phyloP scores from a whole-genome alignment of 2,113 vertebrate genomes.

The Gracilinanus agilis region DNA sequence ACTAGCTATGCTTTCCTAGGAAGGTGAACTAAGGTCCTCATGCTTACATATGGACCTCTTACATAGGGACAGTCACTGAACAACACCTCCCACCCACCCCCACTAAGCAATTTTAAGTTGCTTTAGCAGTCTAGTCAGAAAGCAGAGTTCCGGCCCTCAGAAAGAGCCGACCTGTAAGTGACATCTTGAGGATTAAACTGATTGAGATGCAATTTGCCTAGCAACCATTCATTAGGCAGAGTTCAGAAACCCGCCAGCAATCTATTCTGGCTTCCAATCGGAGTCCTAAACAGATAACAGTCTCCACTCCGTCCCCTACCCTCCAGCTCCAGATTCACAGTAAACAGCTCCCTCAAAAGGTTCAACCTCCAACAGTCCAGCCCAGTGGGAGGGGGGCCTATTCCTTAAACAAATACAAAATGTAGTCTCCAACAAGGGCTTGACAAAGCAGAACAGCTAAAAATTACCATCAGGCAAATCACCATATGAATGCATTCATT shows the following conservation, averaged over 20 bases:
- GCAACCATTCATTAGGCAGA: slow-evolving; percentile 89
- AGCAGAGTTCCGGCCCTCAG: slow-evolving; percentile 79
- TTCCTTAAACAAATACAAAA: slow-evolving; percentile 63
- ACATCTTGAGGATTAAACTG: slow-evolving; percentile 90
- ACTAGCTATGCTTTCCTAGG: slow-evolving; percentile 48
- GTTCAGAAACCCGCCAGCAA: slow-evolving; percentile 89
- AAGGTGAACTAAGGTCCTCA: slow-evolving; percentile 49
- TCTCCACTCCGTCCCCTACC: slow-evolving; percentile 85
- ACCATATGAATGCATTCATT: slow-evolving; percentile 70
- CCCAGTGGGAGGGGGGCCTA: background rate
- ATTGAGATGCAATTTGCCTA: slow-evolving; percentile 90
- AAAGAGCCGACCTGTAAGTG: slow-evolving; percentile 88
- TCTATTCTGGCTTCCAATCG: slow-evolving; percentile 90
- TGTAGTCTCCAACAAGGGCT: slow-evolving; percentile 61
- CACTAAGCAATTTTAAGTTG: slow-evolving; percentile 78
- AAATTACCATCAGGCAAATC: slow-evolving; percentile 70
- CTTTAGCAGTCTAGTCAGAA: slow-evolving; percentile 78
- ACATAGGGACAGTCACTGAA: slow-evolving; percentile 71
- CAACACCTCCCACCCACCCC: slow-evolving; percentile 60
- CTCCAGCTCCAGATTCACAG: slow-evolving; percentile 80
- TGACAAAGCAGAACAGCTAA: slow-evolving; percentile 61
- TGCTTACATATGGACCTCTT: slow-evolving; percentile 57
- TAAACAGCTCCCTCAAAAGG: slow-evolving; percentile 86
- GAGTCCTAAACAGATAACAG: slow-evolving; percentile 89
- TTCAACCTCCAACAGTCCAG: slow-evolving; percentile 81